These are phyloP conservation scores for Cyclopterus lumpus DNA, from an alignment of 2,797 vertebrate species.

Conservation along the genomic window DNA sequence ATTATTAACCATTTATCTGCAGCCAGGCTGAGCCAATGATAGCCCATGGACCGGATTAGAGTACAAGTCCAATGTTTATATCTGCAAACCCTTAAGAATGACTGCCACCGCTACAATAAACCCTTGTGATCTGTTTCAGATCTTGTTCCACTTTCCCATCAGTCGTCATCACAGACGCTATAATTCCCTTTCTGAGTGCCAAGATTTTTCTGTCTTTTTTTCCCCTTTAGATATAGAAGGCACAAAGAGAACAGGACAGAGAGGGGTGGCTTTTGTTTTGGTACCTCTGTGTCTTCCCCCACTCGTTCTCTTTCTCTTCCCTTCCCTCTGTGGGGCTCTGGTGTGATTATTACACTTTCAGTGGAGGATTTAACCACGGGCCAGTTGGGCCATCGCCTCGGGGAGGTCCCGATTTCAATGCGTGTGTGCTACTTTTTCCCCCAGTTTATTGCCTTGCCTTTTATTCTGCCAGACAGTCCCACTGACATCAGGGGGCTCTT, in stretches of 20 bases:
- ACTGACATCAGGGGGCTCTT: constrained; percentile 87
- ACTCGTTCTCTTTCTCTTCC: constrained; percentile 60
- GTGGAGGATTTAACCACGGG: constrained; percentile 90
- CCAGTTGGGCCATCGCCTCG: constrained; percentile 88
- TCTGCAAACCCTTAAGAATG: constrained; percentile 77
- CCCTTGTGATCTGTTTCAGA: constrained; percentile 76
- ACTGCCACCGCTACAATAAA: constrained; percentile 70
- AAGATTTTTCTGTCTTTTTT: constrained; percentile 61
- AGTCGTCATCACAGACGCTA: constrained; percentile 75
- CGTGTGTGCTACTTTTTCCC: constrained; percentile 83
- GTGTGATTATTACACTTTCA: constrained; percentile 90
- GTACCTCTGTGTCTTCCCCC: constrained; percentile 75
- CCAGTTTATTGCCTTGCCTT: constrained; percentile 88
- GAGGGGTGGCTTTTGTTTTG: constrained; percentile 85
- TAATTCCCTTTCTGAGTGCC: constrained; percentile 76
- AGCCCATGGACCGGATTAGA: constrained; percentile 74
- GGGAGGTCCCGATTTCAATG: constrained; percentile 87
- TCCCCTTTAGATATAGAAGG: constrained; percentile 71
- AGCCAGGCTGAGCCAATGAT: constrained; percentile 35
- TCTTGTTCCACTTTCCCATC: constrained; percentile 74
- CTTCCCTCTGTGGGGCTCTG: constrained; percentile 81
- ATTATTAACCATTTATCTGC: constrained; percentile 67
- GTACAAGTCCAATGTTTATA: constrained; percentile 61
- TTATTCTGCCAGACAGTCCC: constrained; percentile 89
- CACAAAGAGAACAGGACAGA: constrained; percentile 83